Evolutionary conservation across 2,888 invertebrate species (phyloP).

Genomic region (Nyleta sp.): DNA sequence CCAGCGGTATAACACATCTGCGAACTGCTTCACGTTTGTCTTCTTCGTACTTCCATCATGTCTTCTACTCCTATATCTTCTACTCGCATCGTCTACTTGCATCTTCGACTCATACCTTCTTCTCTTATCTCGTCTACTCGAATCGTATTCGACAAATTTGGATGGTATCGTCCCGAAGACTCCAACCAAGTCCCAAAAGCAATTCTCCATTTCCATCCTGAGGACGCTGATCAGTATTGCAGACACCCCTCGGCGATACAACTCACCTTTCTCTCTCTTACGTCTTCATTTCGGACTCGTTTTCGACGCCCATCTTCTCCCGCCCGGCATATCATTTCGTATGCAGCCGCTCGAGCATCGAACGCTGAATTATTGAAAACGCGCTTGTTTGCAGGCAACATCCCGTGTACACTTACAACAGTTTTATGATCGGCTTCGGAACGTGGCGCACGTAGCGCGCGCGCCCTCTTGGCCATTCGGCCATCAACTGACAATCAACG

Average conservation of each 20-base stretch:
- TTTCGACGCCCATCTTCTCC: conserved; percentile 29
- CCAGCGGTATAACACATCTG: too few species aligned
- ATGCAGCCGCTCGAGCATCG: conserved; percentile 1
- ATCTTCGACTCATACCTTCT: too few species aligned
- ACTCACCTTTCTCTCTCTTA: conserved; percentile 20
- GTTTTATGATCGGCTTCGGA: conserved; percentile 18
- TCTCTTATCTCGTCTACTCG: too few species aligned
- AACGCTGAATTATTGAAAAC: conserved; percentile 26
- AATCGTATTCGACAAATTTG: too few species aligned
- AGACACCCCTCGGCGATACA: conserved; percentile 17
- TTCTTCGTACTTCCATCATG: too few species aligned
- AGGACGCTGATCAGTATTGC: conserved; percentile 26
- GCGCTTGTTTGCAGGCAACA: conserved; percentile 21
- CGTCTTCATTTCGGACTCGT: conserved; percentile 21
- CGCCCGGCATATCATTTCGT: conserved; percentile 20
- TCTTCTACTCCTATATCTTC: too few species aligned
- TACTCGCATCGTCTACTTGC: too few species aligned
- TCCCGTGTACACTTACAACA: conserved; percentile 22
- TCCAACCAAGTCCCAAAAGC: too few species aligned
- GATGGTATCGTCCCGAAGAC: too few species aligned
- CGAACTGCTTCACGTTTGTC: too few species aligned
- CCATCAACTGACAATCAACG: conserved; percentile 5
- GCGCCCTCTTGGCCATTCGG: too few species aligned
- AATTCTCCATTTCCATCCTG: too few species aligned
- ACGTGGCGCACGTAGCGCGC: conserved; percentile 5